Conservation (phyloP, 2,113 vertebrate genomes). For the Rhinoderma darwinii region DNA sequence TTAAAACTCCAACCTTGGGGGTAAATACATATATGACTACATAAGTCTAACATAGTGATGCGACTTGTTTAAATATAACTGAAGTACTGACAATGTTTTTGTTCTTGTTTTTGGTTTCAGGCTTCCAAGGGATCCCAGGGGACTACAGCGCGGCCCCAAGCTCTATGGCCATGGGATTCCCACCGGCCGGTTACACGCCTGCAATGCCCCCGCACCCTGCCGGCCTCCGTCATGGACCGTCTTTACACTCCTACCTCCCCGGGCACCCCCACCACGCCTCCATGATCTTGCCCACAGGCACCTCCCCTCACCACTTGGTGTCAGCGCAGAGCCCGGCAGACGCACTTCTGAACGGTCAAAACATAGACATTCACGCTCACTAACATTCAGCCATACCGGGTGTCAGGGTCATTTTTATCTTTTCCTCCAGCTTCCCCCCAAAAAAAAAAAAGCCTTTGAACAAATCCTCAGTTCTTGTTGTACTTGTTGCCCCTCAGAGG, state of each 20-base stretch:
- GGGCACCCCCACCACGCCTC: constrained; percentile 60
- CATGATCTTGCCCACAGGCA: constrained; percentile 51
- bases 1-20: background rate
- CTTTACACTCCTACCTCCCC: constrained; percentile 55
- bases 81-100: background rate
- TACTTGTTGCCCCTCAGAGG: constrained; percentile 9
- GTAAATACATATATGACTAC: background rate
- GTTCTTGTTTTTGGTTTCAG: constrained; percentile 62
- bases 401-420: constrained; percentile 38
- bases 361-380: constrained; percentile 81
- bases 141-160: constrained; percentile 71
- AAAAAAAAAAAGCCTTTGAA: constrained; percentile 30
- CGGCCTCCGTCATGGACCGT: constrained; percentile 57
- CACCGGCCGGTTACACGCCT: constrained; percentile 74
- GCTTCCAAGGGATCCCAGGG: constrained; percentile 78
- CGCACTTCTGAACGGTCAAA: constrained; percentile 72
- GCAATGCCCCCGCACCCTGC: constrained; percentile 78
- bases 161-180: constrained; percentile 65
- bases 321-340: constrained; percentile 62
- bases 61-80: background rate
- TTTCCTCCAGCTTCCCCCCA: constrained; percentile 49
- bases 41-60: background rate
- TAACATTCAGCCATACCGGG: constrained; percentile 64
- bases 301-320: constrained; percentile 52
- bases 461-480: background rate